Conservation (phyloP, 2,888 invertebrate genomes). For the Catocala nupta region DNA sequence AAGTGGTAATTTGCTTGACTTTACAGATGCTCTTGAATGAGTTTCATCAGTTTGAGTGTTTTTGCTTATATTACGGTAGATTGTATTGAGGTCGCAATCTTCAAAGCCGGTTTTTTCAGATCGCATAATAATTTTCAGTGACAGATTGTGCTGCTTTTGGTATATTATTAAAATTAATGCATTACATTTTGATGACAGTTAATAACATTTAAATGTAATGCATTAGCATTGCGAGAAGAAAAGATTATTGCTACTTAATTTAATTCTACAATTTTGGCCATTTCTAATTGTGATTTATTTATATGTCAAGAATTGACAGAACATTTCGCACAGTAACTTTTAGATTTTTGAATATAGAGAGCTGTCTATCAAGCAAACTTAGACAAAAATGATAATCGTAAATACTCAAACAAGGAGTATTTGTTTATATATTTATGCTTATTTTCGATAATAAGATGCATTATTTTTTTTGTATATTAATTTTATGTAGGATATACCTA, state of each 20-base stretch:
- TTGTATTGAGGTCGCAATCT: conserved; percentile 36
- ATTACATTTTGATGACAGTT: conserved; percentile 39
- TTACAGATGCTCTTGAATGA: conserved; percentile 10
- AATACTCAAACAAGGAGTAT: too few species aligned
- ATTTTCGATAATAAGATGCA: too few species aligned
- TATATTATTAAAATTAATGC: conserved; percentile 6
- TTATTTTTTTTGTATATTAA: too few species aligned
- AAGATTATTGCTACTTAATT: neutral
- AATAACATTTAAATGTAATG: conserved; percentile 12
- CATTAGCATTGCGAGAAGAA: conserved; percentile 7
- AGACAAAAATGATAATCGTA: too few species aligned
- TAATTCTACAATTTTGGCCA: too few species aligned
- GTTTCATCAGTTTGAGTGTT: conserved; percentile 57
- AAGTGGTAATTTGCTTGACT: conserved; percentile 30
- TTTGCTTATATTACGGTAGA: conserved; percentile 47
- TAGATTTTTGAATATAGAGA: too few species aligned
- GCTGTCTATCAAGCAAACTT: too few species aligned
- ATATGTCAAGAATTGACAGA: too few species aligned
- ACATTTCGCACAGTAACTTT: too few species aligned
- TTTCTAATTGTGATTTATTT: too few species aligned
- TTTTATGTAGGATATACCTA: too few species aligned
- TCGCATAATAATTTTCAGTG: conserved; percentile 55
- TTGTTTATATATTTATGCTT: too few species aligned
- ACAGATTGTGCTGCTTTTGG: neutral
- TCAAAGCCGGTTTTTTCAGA: conserved; percentile 46